phyloP scores from a whole-genome alignment of 2,888 invertebrate species.

The Leucoptera coffeella region DNA sequence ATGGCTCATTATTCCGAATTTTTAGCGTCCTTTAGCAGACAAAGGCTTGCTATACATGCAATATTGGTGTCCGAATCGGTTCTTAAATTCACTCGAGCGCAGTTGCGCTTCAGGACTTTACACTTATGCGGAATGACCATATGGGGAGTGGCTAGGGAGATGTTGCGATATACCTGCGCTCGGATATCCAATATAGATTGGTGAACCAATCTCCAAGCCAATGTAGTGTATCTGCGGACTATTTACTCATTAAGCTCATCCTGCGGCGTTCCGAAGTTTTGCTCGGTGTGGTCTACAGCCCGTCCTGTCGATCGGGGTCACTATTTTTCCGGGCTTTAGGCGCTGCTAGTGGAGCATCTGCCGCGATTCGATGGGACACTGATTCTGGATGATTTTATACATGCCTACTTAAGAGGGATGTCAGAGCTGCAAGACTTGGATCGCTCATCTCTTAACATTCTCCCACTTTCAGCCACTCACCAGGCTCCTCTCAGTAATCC shows the following conservation, averaged over 20 bases:
- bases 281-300: conserved; percentile 4
- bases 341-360: background rate
- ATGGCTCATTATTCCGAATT: conserved; percentile 2
- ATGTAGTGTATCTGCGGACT: conserved; percentile 1
- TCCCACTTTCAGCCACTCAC: conserved; percentile 5
- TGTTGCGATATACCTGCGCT: conserved; percentile 4
- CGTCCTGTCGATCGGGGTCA: no score
- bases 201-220: background rate
- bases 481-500: no score
- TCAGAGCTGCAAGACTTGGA: no score
- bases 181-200: conserved; percentile 2
- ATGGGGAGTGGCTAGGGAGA: conserved; percentile 3
- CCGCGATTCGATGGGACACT: conserved; percentile 3
- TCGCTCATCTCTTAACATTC: conserved; percentile 5
- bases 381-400: conserved; percentile 7
- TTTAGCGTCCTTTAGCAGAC: conserved; percentile 1
- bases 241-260: conserved; percentile 4
- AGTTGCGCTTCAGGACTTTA: conserved; percentile 2
- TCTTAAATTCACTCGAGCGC: conserved; percentile 6
- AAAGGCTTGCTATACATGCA: conserved; percentile 2
- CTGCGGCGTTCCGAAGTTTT: conserved; percentile 4
- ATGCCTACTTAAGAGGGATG: conserved; percentile 5
- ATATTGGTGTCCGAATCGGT: conserved; percentile 4
- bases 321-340: conserved; percentile 5
- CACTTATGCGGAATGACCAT: conserved; percentile 2